A percentile compares a stretch with the other conserved stretches of the same genome.
Conservation (phyloP, 2,888 invertebrate species). For the Athalia rosae region DNA sequence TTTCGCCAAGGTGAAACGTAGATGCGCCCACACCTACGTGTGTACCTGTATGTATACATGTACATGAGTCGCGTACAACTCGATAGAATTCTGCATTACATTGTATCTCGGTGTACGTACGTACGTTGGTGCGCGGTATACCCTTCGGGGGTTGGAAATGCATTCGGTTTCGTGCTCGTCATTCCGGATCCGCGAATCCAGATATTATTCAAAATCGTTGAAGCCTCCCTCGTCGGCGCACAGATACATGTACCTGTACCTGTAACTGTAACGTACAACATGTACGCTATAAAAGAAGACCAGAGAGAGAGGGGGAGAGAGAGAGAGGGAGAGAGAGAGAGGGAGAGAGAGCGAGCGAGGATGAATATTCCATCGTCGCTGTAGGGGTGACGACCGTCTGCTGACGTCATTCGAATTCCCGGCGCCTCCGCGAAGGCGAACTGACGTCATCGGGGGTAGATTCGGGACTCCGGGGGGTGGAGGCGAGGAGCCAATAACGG, state of each 20-base stretch:
- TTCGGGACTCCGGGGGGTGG: constrained; percentile 47
- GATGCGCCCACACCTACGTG: background rate
- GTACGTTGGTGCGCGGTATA: background rate
- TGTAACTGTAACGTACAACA: too few species aligned
- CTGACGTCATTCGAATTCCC: constrained; percentile 64
- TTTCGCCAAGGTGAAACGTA: too few species aligned
- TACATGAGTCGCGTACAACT: background rate
- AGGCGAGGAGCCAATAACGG: constrained; percentile 53
- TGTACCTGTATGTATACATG: background rate
- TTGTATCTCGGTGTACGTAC: too few species aligned
- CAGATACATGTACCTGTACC: too few species aligned
- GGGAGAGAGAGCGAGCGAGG: background rate
- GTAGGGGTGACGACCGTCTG: constrained; percentile 39
- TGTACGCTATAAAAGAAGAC: too few species aligned
- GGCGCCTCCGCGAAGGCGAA: constrained; percentile 55
- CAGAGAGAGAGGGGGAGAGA: too few species aligned
- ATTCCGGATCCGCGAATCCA: background rate
- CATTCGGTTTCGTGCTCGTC: too few species aligned
- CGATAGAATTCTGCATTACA: too few species aligned
- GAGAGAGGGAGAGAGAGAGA: constrained; percentile 8
- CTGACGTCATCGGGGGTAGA: constrained; percentile 64
- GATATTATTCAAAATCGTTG: constrained; percentile 5
- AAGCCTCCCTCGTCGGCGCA: background rate
- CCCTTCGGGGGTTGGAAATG: too few species aligned
- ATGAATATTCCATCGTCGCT: background rate